Base-by-base conservation (phyloP, 2,797 vertebrate genomes). In the Synaphobranchus kaupii region DNA sequence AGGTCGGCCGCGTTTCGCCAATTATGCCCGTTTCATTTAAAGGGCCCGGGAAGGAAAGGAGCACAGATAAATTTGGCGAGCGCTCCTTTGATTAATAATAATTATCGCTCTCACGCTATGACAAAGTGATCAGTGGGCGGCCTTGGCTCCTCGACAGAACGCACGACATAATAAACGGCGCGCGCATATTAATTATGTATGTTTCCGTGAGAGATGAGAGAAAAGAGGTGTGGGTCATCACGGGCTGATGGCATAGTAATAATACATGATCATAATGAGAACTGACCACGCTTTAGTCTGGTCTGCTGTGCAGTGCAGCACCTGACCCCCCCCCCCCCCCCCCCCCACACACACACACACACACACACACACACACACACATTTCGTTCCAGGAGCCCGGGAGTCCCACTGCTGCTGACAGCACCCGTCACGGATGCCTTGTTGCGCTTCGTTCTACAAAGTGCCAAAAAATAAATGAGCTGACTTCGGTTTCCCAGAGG, bases 51-150 rank as follows among this genome's bases (percentile, higher is more conserved):
- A 68, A 68, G 88, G 87, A 89, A 88, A 90, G 88, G 88, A 89
- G 85, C 78, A 78, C 90, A 85, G n/a, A 68, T 85, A 89, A 88
- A 88, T 89, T 91, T 86, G 82, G 92, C 22, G 15, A 34, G 3
- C 2, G 1, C 39, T 78, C 3, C 10, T 78, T 78, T 78, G 1
- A 0, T 31, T 31, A 31, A 5, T 13, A 80, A 80, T 80, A 80
- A 80, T 80, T 17, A 25, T 48, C 3, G 48, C 20, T 80, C 1
- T 31, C 34, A 28, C 25, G 10, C 9, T n/a, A 31, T 34, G 5
- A 71, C 13, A 71, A 71, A 28, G n/a, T 10, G 12, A 34, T 28
- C 28, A 31, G 68, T 9, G 13, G 68, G 22, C 25, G 80, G 44
- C 7, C 39, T 82, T 28, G 48, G 47, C 34, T 39, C 13, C 13